These are phyloP conservation scores for Pituophis catenifer DNA, from an alignment of 2,113 vertebrate species.

Conservation along the genomic window DNA sequence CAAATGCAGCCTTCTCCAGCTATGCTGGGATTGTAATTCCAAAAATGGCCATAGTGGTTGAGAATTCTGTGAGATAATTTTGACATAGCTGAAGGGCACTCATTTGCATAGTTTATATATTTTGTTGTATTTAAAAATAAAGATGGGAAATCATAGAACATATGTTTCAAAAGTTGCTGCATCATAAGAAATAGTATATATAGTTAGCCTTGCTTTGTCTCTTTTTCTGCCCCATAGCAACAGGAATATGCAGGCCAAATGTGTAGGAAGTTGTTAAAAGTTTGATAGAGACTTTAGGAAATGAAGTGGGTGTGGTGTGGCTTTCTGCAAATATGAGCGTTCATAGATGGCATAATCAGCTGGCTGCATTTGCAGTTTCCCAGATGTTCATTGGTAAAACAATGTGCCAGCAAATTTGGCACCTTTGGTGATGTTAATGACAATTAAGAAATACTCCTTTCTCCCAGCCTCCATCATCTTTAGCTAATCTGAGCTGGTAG, in stretches of 20 bases:
- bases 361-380: background rate
- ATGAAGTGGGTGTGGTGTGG: background rate
- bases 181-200: slow-evolving; percentile 4
- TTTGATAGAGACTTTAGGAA: slow-evolving; percentile 2
- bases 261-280: background rate
- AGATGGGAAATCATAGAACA: background rate
- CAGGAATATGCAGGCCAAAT: background rate
- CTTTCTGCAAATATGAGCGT: background rate
- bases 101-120: background rate
- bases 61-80: background rate
- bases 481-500: background rate
- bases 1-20: background rate
- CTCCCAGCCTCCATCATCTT: background rate
- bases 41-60: background rate
- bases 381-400: background rate
- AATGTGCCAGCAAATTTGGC: background rate
- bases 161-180: background rate
- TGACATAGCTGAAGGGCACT: background rate
- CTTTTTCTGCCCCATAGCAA: background rate
- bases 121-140: background rate
- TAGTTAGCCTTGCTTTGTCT: background rate
- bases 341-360: background rate
- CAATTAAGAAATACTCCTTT: background rate
- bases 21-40: background rate
- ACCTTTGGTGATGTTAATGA: background rate